A percentile compares a stretch with the other conserved stretches of the same genome.
Conservation (phyloP, 2,113 vertebrate genomes). For the Sus scrofa region T2T-Sscrofa CM000813.6:29547501-29548000, state of each 20-base stretch:
- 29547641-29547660: background rate
- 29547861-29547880: background rate
- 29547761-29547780: background rate
- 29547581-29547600: background rate
- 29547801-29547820: background rate
- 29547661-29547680: too few relatives aligned
- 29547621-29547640: background rate
- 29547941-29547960: background rate
- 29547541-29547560: background rate
- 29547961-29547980: background rate
- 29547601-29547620: background rate
- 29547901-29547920: background rate
- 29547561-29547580: background rate
- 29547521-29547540: background rate
- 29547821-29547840: background rate
- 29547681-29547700: background rate
- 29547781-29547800: background rate
- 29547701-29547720: background rate
- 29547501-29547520: background rate
- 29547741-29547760: background rate
- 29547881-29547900: background rate
- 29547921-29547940: background rate
- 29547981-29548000: background rate
- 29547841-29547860: background rate
- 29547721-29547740: background rate